Conservation (phyloP, 2,888 invertebrate genomes). For the Athalia cordata region DNA sequence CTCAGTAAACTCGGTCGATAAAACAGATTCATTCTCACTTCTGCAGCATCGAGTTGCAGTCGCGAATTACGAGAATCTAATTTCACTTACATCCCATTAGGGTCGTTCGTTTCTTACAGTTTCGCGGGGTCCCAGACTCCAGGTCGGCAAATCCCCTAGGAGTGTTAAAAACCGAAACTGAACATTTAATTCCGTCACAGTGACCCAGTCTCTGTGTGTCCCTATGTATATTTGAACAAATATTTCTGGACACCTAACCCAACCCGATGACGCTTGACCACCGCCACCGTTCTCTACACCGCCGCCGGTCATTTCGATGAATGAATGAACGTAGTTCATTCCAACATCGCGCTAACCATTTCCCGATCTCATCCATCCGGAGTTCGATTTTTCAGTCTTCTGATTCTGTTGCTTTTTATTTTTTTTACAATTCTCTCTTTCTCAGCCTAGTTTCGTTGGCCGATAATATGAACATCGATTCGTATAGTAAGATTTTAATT, state of each 20-base stretch:
- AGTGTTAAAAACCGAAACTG: conserved; percentile 21
- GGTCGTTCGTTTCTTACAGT: too few relatives aligned
- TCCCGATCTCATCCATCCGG: background rate
- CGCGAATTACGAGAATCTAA: too few relatives aligned
- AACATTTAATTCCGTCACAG: conserved; percentile 42
- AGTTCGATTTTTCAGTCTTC: background rate
- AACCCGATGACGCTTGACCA: too few relatives aligned
- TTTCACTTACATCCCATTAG: too few relatives aligned
- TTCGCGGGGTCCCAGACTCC: too few relatives aligned
- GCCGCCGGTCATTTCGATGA: conserved; percentile 33
- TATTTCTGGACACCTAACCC: too few relatives aligned
- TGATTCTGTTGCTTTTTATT: background rate
- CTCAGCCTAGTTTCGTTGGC: background rate
- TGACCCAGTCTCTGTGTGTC: conserved; percentile 15
- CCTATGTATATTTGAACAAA: too few relatives aligned
- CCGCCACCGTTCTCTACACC: background rate
- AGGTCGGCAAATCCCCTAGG: background rate
- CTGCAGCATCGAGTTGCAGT: too few relatives aligned
- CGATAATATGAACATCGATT: too few relatives aligned
- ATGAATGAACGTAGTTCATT: conserved; percentile 10
- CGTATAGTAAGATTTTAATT: too few relatives aligned
- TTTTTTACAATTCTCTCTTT: background rate
- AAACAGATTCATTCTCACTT: conserved; percentile 30
- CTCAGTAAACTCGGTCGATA: conserved; percentile 15
- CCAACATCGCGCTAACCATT: background rate